Conservation (phyloP, 1,140 invertebrate species). For the Muscidifurax raptorellus region DNA sequence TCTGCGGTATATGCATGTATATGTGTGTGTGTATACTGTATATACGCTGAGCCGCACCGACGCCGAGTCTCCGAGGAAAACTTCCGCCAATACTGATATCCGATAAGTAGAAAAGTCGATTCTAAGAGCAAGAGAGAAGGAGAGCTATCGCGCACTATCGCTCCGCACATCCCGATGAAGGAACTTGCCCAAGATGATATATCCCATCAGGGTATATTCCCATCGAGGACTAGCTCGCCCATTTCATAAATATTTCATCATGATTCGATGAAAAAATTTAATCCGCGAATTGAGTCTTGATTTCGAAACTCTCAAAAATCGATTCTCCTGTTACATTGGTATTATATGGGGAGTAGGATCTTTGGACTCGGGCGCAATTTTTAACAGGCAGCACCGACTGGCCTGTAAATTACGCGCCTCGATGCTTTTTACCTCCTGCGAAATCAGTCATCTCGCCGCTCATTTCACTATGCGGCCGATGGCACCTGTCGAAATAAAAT, state of each 20-base stretch:
- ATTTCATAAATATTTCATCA: neutral
- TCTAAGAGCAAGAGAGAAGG: neutral
- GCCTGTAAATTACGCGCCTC: conserved; percentile 16
- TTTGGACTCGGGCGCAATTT: too few species aligned
- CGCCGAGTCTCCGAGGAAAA: conserved; percentile 23
- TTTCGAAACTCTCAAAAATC: neutral
- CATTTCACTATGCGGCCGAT: neutral
- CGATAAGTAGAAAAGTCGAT: conserved; percentile 43
- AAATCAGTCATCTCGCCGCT: conserved; percentile 7
- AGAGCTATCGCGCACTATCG: neutral
- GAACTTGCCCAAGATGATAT: neutral
- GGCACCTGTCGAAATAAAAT: conserved; percentile 32
- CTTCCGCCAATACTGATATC: conserved; percentile 29
- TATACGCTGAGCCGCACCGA: neutral
- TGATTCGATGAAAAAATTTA: neutral
- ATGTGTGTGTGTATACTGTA: too few species aligned
- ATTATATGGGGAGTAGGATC: too few species aligned
- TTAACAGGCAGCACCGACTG: too few species aligned
- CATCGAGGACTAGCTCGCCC: neutral
- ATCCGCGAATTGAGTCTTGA: neutral
- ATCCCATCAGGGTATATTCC: neutral
- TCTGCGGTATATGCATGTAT: too few species aligned
- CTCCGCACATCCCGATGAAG: neutral
- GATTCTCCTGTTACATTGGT: too few species aligned
- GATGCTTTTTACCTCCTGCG: neutral